phyloP scores from a whole-genome alignment of 53 echinoderm and acorn worm genomes.

The Echinometra lucunter region DNA sequence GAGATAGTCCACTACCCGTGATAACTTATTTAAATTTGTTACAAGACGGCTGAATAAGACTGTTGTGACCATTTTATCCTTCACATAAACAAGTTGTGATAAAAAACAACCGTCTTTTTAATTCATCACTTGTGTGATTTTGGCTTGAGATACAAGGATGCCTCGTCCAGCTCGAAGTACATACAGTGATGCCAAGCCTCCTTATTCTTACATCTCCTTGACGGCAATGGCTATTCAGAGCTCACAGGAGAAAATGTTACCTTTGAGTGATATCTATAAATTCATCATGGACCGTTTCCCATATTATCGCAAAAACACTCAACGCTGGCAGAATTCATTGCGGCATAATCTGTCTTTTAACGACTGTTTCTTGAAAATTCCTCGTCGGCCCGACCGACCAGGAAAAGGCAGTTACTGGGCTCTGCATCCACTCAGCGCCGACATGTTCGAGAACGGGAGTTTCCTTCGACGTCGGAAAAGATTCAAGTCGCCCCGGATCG shows the following conservation, averaged over 20 bases:
- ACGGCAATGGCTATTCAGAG: constrained; percentile 99
- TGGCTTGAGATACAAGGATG: constrained; percentile 67
- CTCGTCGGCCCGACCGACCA: constrained; percentile 98
- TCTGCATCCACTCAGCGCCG: constrained; percentile 93
- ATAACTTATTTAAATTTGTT: neutral
- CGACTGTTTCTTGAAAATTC: constrained; percentile 98
- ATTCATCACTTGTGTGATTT: neutral
- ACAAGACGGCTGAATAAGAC: neutral
- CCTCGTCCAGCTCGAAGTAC: constrained; percentile 97
- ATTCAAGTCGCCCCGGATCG: constrained; percentile 96
- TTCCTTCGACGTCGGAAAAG: constrained; percentile 95
- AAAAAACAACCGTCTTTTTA: neutral
- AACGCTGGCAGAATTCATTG: constrained; percentile 98
- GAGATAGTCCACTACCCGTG: no score
- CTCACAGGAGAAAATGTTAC: constrained; percentile 97
- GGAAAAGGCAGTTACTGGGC: constrained; percentile 99
- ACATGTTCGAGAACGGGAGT: constrained; percentile 99
- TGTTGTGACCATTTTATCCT: neutral
- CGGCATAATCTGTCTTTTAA: constrained; percentile 98
- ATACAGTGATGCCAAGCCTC: constrained; percentile 99
- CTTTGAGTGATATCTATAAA: constrained; percentile 99
- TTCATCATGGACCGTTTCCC: constrained; percentile 99
- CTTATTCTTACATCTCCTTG: constrained; percentile 98
- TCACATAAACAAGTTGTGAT: neutral
- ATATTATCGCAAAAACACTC: constrained; percentile 98